Base-by-base conservation (phyloP, 2,888 invertebrate genomes). In the Macrophya alboannulata region DNA sequence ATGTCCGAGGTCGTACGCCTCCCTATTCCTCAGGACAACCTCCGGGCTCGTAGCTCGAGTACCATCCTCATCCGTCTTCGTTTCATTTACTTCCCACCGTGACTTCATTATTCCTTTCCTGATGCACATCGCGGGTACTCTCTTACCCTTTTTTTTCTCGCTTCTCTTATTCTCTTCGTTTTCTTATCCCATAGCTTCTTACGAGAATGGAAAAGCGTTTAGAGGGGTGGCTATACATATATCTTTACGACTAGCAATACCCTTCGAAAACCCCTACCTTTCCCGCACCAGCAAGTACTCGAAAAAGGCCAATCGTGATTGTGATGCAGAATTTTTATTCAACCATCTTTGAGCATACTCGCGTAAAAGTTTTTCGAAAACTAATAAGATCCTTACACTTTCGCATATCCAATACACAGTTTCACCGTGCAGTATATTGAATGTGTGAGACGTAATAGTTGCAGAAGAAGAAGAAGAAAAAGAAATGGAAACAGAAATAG, bases 41-140 rank as follows among this genome's bases (percentile, higher is more conserved):
- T 21, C 31, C 48, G n/a, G 37, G 68, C 25, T 71, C 71, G 65
- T 83, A 17, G 83, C 68, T 71, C 68, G 40, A 37, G 43, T 68
- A 83, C 48, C 83, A 51, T 68, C 45, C 68, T 83, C 83, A 83
- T 83, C 83, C 83, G 68, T 83, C 83, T 83, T 83, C 83, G 83
- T 83, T 68, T 68, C 83, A 83, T 68, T 83, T 48, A 68, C 48
- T 62, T 81, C 62, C 81, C 68, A 51, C 83, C 51, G 48, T 83
- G 83, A 83, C 83, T 83, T 83, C 65, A 83, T 83, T 83, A 83
- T 68, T 83, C 68, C 83, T 83, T 25, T 68, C 45, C 51, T 55
- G 48, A 48, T 68, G 68, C 48, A 65, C 83, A 48, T 48, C 21
- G 68, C 9, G 68, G 12, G 65, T 37, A 45, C 21, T 12, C 31